Evolutionary conservation across 2,888 invertebrate genomes (phyloP).

Genomic region (Polyploca ridens): DNA sequence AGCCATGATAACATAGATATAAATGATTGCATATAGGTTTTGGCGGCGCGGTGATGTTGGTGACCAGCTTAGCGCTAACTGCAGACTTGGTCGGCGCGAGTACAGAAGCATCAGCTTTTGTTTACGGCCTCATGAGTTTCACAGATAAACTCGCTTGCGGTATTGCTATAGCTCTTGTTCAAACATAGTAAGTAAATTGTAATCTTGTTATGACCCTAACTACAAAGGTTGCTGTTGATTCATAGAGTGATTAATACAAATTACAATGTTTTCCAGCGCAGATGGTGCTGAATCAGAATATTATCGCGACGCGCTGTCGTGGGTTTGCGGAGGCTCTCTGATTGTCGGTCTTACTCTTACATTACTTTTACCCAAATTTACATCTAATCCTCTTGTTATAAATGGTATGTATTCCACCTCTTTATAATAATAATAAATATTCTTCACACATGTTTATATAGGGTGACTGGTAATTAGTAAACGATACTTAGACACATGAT

Average conservation of each 20-base stretch:
- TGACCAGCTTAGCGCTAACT: slow-evolving; percentile 93
- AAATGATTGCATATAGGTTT: slow-evolving; percentile 82
- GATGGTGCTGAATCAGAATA: slow-evolving; percentile 58
- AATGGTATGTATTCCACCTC: slow-evolving; percentile 42
- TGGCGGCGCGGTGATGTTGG: slow-evolving; percentile 92
- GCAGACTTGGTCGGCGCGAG: slow-evolving; percentile 94
- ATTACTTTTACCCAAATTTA: slow-evolving; percentile 57
- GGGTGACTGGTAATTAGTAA: no score
- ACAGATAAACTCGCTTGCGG: slow-evolving; percentile 96
- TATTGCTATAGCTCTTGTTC: slow-evolving; percentile 91
- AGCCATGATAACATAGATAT: slow-evolving; percentile 3
- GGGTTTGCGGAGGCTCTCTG: slow-evolving; percentile 70
- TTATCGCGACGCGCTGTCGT: slow-evolving; percentile 66
- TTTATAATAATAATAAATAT: not conserved
- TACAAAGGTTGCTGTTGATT: not conserved
- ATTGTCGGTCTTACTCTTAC: slow-evolving; percentile 62
- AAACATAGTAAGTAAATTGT: slow-evolving; percentile 86
- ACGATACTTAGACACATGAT: no score
- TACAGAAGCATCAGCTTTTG: slow-evolving; percentile 94
- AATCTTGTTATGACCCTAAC: not conserved
- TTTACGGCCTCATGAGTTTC: slow-evolving; percentile 97
- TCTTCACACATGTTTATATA: no score
- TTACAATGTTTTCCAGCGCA: slow-evolving; percentile 51
- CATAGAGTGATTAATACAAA: slow-evolving; percentile 4
- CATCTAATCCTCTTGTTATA: slow-evolving; percentile 34